These are phyloP conservation scores for Epinephelus awoara DNA, from an alignment of 2,797 vertebrate species.

Conservation along the genomic window DNA sequence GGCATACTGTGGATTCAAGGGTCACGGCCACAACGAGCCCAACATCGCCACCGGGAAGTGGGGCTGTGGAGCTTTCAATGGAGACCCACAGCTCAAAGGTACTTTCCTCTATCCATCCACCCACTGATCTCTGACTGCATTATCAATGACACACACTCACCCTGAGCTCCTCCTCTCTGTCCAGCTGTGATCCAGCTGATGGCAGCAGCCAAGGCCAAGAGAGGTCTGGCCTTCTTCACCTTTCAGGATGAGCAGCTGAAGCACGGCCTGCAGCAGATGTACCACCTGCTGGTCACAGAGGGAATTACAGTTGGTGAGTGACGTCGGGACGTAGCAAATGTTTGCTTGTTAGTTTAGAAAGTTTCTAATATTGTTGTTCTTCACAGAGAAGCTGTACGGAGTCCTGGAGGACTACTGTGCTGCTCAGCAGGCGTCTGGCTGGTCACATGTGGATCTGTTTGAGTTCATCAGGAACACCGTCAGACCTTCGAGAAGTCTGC, in stretches of 20 bases:
- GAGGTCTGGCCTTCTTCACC: constrained; percentile 82
- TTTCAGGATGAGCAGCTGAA: constrained; percentile 52
- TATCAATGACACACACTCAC: accelerated
- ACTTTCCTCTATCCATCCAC: background rate
- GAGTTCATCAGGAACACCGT: constrained; percentile 41
- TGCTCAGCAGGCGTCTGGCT: accelerated
- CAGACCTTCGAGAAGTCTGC: constrained; percentile 8
- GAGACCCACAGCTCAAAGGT: constrained; percentile 87
- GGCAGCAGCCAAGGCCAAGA: constrained; percentile 75
- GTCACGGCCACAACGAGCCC: background rate
- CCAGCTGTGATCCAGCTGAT: constrained; percentile 86
- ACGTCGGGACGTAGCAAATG: background rate
- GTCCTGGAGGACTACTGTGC: constrained; percentile 64
- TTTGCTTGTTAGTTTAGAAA: background rate
- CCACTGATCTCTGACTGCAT: background rate
- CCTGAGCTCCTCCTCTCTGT: background rate
- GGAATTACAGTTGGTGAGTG: constrained; percentile 74
- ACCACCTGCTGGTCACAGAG: constrained; percentile 63
- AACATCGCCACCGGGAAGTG: constrained; percentile 86
- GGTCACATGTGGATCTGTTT: constrained; percentile 48
- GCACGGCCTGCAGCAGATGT: constrained; percentile 34
- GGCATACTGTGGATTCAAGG: constrained; percentile 83
- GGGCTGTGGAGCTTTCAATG: constrained; percentile 85
- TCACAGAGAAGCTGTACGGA: constrained; percentile 63
- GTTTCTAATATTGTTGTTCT: background rate